Evolutionary conservation across 2,888 invertebrate species (phyloP).

Genomic region (Orchesella flavescens): DNA sequence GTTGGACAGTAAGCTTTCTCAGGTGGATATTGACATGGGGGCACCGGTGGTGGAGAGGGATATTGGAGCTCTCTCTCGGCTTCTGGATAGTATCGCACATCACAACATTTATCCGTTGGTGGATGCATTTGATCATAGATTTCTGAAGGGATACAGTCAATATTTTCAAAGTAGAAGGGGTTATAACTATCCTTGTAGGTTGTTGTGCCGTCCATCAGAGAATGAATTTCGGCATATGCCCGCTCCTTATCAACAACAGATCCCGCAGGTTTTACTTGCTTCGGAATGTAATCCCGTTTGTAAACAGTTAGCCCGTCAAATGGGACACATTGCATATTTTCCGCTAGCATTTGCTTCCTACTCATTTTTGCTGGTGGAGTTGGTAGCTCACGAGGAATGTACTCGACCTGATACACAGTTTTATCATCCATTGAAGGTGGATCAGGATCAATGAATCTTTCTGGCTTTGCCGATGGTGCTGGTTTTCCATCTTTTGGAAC

Average conservation of each 20-base stretch:
- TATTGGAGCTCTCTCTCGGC: constrained; percentile 24
- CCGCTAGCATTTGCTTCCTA: constrained; percentile 28
- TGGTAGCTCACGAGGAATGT: constrained; percentile 9
- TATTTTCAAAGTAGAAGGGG: constrained; percentile 42
- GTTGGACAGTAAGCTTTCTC: constrained; percentile 27
- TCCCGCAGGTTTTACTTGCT: constrained; percentile 25
- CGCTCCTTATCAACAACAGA: constrained; percentile 32
- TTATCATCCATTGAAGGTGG: constrained; percentile 26
- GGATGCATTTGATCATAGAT: constrained; percentile 44
- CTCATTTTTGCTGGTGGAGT: neutral
- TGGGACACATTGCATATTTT: constrained; percentile 27
- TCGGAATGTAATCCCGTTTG: constrained; percentile 46
- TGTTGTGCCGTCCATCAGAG: constrained; percentile 37
- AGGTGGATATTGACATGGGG: constrained; percentile 29
- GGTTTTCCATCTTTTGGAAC: constrained; percentile 38
- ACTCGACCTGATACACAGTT: constrained; percentile 38
- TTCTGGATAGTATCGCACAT: constrained; percentile 38
- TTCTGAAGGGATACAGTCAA: constrained; percentile 40
- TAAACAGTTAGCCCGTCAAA: constrained; percentile 42
- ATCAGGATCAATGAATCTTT: constrained; percentile 31
- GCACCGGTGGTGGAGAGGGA: constrained; percentile 23
- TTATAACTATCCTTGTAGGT: constrained; percentile 31
- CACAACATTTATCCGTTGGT: constrained; percentile 39
- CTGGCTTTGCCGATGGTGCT: constrained; percentile 41
- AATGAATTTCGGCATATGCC: neutral